Evolutionary conservation across 2,113 vertebrate genomes (phyloP), one percentile per base, ranked within the genome.

Genomic region (Rattus rattus): DNA sequence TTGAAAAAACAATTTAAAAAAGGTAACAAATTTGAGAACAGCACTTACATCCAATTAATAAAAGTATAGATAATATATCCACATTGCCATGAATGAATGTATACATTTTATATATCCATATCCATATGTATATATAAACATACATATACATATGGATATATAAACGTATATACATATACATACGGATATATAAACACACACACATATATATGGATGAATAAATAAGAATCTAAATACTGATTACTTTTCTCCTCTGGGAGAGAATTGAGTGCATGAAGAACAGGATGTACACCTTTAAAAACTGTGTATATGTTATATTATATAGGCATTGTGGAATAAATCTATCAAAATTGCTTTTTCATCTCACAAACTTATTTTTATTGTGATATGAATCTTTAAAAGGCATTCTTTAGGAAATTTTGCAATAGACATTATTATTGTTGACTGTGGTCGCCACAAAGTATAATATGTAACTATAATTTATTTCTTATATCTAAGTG

Each of bases 151-250:
- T 54, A 54, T 11, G 43, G 43, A 43, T 54, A 54, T 11, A 54
- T 11, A 54, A 7, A 54, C 52, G 5, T 11, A 54, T 11, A 54
- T 11, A 54, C 52, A 54, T 11, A 54, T 11, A 56, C 54, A 56
- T 12, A 56, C 11, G 43, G 43, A 43, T 43, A 43, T 43, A 56
- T 12, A 56, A 9, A 56, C 54, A 56, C 54, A 56, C 54, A 56
- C 54, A 56, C 54, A 94, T 77, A 77, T 90, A 81, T 14, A 26
- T 39, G 1, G 79, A 89, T 93, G 56, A 39, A 90, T 89, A 93
- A 75, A 73, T 77, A 90, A 87, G 47, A 92, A 92, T 93, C 36
- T 86, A 94, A 97, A 92, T 13, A 88, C 28, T 76, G 36, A 11
- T 75, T 84, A n/a, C 33, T 56, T 80, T 90, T 61, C n/a, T 43